Percentiles rank a stretch among this genome's conserved stretches.
Conservation (phyloP, 2,113 vertebrate genomes). For the Capricornis sumatraensis region DNA sequence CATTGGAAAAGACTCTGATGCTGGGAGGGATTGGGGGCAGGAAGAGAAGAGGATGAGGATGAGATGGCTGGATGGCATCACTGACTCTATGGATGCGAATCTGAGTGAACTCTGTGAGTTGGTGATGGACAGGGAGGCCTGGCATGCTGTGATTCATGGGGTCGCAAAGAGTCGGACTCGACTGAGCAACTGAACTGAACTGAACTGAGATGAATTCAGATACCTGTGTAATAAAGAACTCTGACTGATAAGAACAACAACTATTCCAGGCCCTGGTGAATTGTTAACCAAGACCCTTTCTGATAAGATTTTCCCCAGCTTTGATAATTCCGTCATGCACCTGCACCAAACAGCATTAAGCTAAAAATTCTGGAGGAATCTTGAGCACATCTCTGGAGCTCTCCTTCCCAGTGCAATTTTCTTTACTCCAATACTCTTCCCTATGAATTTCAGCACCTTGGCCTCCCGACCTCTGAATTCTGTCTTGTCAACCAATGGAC, state of each 20-base stretch:
- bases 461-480: background rate
- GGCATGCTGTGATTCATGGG: too few species aligned
- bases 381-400: background rate
- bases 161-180: fast-evolving
- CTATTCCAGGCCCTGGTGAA: background rate
- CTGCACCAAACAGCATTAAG: background rate
- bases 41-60: too few species aligned
- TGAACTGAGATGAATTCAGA: background rate
- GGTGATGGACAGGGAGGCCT: too few species aligned
- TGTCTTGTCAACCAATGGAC: background rate
- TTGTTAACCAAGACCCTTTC: background rate
- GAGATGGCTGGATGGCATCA: too few species aligned
- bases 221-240: background rate
- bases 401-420: background rate
- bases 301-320: background rate
- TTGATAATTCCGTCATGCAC: background rate
- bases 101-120: too few species aligned
- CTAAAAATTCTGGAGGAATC: background rate
- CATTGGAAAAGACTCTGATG: too few species aligned
- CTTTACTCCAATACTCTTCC: background rate
- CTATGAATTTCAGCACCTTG: background rate
- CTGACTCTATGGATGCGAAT: fast-evolving
- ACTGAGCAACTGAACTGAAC: too few species aligned
- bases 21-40: too few species aligned
- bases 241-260: background rate